Evolutionary conservation across 2,797 vertebrate species (phyloP).

Genomic region (Pelodytes ibericus): DNA sequence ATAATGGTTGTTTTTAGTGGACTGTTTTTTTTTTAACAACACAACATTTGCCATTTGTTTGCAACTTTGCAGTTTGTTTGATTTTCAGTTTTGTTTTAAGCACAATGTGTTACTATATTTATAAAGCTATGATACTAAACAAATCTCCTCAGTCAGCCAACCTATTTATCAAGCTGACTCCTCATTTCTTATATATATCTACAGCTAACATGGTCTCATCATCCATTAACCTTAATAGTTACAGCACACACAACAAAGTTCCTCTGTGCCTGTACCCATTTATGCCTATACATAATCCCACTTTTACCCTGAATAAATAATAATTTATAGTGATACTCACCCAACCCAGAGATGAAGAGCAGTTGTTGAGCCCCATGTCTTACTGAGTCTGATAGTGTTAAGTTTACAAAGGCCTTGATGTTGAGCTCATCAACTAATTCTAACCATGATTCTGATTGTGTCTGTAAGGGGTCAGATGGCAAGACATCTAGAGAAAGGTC

Average conservation of each 20-base stretch:
- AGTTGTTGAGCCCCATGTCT: constrained; percentile 86
- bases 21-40: neutral
- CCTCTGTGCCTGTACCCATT: too few species aligned
- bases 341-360: constrained; percentile 90
- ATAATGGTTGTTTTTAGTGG: neutral
- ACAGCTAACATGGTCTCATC: too few species aligned
- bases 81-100: too few species aligned
- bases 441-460: constrained; percentile 87
- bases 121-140: too few species aligned
- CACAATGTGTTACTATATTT: too few species aligned
- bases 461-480: constrained; percentile 85
- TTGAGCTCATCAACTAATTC: constrained; percentile 89
- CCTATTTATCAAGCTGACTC: too few species aligned
- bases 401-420: constrained; percentile 90
- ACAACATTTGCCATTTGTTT: neutral
- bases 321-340: constrained; percentile 67
- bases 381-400: constrained; percentile 83
- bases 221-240: too few species aligned
- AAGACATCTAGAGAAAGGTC: constrained; percentile 69
- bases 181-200: too few species aligned
- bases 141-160: too few species aligned
- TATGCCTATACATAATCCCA: neutral
- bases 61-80: too few species aligned
- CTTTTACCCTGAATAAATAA: too few species aligned
- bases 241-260: too few species aligned